Base-by-base conservation (phyloP, 2,797 vertebrate species). In the Oryzias sinensis region DNA sequence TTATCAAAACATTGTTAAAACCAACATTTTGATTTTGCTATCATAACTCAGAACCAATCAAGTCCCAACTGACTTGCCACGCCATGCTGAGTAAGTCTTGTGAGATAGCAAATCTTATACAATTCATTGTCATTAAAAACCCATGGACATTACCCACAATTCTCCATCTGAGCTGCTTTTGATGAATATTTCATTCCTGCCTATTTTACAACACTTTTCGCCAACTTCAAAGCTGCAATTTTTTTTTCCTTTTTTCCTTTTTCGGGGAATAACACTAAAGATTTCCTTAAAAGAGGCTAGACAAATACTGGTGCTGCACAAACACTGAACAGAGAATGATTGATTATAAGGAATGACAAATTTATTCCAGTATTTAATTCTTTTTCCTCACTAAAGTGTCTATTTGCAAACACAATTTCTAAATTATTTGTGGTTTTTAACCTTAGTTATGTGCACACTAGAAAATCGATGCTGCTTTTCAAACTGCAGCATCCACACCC, bases 181-280 rank as follows among this genome's bases (percentile, higher is more conserved):
- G 17, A 80, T 83, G 58, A 87, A 87, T 81, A 82, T 77, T 87
- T 82, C 2, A 87, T 71, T 15, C 6, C 6, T 9, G 0, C 45
- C 52, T 33, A 17, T 68, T 63, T 59, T 33, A 53, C 50, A 76
- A 55, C 49, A 59, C 59, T 79, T 63, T 56, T 53, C 48, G 6
- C 7, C 14, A 18, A 33, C 62, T 71, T 82, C 76, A 77, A 76
- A 77, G 75, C 81, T 78, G 55, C 62, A 62, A 77, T 80, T 65
- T 79, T 68, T 60, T 42, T 55, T 59, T 18, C 57, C 20, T 33
- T 33, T 33, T 33, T 33, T 33, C 9, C 2, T 33, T 33, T 33
- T 33, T 3, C 2, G 50, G 49, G 77, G 57, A 56, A 27, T 70
- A 53, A 76, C 65, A 76, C 63, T 77, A 56, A 62, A 80, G 61